A percentile compares a stretch with the other conserved stretches of the same genome.
phyloP scores from a whole-genome alignment of 2,888 invertebrate genomes.

The Allophyes oxyacanthae region DNA sequence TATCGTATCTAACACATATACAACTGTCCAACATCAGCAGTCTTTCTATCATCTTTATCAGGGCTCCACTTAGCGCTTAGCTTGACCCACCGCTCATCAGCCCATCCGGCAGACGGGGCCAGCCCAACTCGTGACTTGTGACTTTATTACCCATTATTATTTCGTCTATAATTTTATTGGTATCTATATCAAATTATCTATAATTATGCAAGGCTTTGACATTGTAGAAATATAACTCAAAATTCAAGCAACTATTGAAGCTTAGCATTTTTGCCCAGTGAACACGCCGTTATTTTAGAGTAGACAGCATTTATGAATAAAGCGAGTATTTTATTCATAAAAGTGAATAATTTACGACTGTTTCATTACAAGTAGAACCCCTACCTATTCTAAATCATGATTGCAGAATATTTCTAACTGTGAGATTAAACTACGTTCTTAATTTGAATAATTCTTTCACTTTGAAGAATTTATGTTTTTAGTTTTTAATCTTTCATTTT shows the following conservation, averaged over 20 bases:
- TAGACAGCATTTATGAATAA: slow-evolving; percentile 22
- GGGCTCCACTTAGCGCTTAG: too few species aligned
- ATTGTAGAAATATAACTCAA: too few species aligned
- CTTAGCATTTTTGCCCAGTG: slow-evolving; percentile 1
- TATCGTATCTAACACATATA: too few species aligned
- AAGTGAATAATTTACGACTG: slow-evolving; percentile 45
- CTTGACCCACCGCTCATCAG: too few species aligned
- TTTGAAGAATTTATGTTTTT: slow-evolving; percentile 25
- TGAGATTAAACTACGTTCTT: slow-evolving; percentile 43
- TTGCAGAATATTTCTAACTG: slow-evolving; percentile 38
- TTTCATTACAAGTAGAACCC: slow-evolving; percentile 34
- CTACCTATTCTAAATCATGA: slow-evolving; percentile 33
- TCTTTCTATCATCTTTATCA: too few species aligned
- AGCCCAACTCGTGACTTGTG: too few species aligned
- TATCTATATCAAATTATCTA: too few species aligned
- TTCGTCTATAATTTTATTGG: too few species aligned
- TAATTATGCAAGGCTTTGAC: too few species aligned
- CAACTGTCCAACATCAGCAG: too few species aligned
- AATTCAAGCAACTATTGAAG: neutral
- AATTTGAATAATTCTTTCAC: slow-evolving; percentile 43
- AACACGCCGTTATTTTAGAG: slow-evolving; percentile 7
- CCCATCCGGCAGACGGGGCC: too few species aligned
- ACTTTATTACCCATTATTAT: too few species aligned
- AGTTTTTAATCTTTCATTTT: slow-evolving; percentile 16
- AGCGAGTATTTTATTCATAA: slow-evolving; percentile 46